Conservation (phyloP, 2,113 vertebrate genomes). For the Urocynchramus pylzowi region DNA sequence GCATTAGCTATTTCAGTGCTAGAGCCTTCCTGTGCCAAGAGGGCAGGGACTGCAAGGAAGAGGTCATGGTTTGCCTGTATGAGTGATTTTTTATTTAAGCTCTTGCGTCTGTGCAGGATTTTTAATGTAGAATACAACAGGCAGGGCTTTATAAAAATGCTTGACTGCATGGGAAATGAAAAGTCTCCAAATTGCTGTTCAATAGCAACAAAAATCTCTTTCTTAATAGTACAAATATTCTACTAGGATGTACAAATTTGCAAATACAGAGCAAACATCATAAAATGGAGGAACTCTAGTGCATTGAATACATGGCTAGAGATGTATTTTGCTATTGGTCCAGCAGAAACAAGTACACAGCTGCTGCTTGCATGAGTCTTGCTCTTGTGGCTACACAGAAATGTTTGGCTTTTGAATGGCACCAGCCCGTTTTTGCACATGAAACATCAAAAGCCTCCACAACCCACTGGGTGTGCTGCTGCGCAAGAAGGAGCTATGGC, state of each 20-base stretch:
- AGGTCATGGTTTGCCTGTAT: background rate
- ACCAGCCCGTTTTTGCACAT: accelerated
- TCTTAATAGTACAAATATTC: background rate
- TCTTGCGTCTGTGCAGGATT: background rate
- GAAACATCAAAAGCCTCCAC: background rate
- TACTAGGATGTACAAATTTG: background rate
- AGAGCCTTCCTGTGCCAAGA: background rate
- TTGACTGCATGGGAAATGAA: background rate
- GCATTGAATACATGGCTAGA: background rate
- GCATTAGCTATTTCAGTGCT: background rate
- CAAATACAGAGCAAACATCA: background rate
- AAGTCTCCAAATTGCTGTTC: background rate
- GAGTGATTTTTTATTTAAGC: background rate
- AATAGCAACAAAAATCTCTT: background rate
- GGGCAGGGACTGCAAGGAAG: background rate
- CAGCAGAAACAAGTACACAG: background rate
- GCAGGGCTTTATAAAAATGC: background rate
- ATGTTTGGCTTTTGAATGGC: background rate
- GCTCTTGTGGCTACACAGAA: background rate
- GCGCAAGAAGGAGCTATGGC: background rate
- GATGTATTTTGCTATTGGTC: background rate
- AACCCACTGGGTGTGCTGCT: background rate
- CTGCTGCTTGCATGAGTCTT: background rate
- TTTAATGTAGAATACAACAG: background rate
- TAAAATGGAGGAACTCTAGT: background rate